phyloP scores from a whole-genome alignment of 2,797 vertebrate species.

The Tenualosa thibaudeaui region DNA sequence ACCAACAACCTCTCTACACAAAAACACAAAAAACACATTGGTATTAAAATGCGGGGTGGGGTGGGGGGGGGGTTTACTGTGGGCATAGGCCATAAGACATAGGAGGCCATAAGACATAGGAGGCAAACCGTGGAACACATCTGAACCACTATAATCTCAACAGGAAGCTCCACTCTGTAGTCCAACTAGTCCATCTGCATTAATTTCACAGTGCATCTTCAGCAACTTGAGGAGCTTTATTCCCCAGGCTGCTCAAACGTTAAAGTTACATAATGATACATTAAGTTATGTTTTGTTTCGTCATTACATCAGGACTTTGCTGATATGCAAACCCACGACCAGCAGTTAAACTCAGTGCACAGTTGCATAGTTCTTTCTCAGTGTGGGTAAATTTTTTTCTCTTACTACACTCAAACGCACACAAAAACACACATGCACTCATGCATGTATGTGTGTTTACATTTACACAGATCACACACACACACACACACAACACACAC shows the following conservation, averaged over 20 bases:
- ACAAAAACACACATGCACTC: slow-evolving; percentile 20
- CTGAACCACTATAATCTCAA: neutral
- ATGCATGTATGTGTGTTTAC: neutral
- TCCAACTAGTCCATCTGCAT: neutral
- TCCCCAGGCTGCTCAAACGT: neutral
- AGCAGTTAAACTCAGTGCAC: slow-evolving; percentile 21
- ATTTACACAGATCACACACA: neutral
- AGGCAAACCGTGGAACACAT: neutral
- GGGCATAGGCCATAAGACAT: neutral
- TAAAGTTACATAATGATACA: neutral
- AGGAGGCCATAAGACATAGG: neutral
- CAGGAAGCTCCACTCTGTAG: neutral
- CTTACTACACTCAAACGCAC: neutral
- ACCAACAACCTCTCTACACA: neutral
- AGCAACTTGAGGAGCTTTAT: neutral
- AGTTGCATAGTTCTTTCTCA: slow-evolving; percentile 19
- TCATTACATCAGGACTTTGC: neutral
- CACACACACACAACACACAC: neutral
- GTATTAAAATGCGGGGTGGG: neutral
- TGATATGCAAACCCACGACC: neutral
- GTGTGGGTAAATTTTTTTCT: neutral
- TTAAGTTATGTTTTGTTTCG: neutral
- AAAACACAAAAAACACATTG: neutral
- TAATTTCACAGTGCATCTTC: slow-evolving; percentile 7
- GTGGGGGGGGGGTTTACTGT: no score